Evolutionary conservation across 2,888 invertebrate species (phyloP).

Genomic region (Clunio marinus): DNA sequence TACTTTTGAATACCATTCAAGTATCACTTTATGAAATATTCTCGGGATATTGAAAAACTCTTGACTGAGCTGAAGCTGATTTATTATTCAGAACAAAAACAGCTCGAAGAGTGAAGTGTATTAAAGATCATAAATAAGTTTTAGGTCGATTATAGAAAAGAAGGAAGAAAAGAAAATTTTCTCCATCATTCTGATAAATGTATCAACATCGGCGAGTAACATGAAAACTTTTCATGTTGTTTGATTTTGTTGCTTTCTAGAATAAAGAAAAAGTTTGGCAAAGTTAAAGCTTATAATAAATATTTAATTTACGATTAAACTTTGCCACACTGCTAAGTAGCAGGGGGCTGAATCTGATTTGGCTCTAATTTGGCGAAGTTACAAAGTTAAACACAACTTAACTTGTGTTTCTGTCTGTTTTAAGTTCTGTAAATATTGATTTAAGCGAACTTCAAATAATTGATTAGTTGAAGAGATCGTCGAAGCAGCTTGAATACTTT

Average conservation of each 20-base stretch:
- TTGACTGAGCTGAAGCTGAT: no score
- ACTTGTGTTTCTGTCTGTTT: not conserved
- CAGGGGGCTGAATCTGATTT: not conserved
- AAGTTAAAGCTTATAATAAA: slow-evolving; percentile 13
- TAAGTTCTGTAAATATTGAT: no score
- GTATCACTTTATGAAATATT: not conserved
- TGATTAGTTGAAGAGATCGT: no score
- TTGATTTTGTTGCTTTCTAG: slow-evolving; percentile 4
- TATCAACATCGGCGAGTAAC: slow-evolving; percentile 18
- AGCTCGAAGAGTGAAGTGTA: not conserved
- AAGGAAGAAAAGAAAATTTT: not conserved
- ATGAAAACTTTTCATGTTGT: slow-evolving; percentile 20
- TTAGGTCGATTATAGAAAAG: slow-evolving; percentile 4
- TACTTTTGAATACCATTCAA: no score
- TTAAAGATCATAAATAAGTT: not conserved
- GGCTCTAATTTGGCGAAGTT: not conserved
- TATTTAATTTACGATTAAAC: slow-evolving; percentile 31
- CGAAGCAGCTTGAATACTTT: no score
- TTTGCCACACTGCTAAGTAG: slow-evolving; percentile 12
- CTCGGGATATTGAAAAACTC: not conserved
- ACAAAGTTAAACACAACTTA: not conserved
- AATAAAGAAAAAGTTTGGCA: not conserved
- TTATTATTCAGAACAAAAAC: not conserved
- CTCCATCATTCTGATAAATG: not conserved
- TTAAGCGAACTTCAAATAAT: no score